Evolutionary conservation across 2,113 vertebrate species (phyloP).

Genomic region (Crotophaga sulcirostris): DNA sequence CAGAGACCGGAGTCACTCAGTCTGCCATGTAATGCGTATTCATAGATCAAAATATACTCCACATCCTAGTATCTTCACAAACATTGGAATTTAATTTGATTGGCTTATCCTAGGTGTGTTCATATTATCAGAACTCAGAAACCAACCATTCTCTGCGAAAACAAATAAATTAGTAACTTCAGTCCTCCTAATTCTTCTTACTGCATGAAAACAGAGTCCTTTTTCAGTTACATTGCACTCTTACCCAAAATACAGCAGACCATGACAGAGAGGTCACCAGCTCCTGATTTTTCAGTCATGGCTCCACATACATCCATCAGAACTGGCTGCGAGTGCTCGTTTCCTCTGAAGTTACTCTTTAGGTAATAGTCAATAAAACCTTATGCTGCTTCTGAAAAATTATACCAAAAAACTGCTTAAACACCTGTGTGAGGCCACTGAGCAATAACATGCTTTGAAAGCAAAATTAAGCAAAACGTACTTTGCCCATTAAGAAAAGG

Average conservation of each 20-base stretch:
- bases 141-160: neutral
- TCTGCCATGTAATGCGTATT: neutral
- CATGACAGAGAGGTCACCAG: neutral
- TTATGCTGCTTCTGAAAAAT: slow-evolving; percentile 24
- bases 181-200: neutral
- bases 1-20: neutral
- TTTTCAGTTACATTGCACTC: neutral
- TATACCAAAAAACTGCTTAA: slow-evolving; percentile 28
- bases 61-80: neutral
- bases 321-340: neutral
- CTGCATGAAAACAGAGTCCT: neutral
- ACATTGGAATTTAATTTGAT: neutral
- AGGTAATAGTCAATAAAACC: slow-evolving; percentile 43
- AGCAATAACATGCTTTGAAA: slow-evolving; percentile 52
- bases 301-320: neutral
- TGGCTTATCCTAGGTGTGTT: neutral
- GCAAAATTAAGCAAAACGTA: slow-evolving; percentile 37
- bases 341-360: slow-evolving; percentile 35
- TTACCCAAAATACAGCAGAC: neutral
- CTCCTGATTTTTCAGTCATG: neutral
- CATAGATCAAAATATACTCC: neutral
- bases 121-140: neutral
- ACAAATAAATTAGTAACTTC: neutral
- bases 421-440: slow-evolving; percentile 58
- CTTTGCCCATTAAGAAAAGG: slow-evolving; percentile 61